These are phyloP conservation scores for Gastrophysa polygoni DNA, from an alignment of 2,888 invertebrate species.

Conservation along the genomic window DNA sequence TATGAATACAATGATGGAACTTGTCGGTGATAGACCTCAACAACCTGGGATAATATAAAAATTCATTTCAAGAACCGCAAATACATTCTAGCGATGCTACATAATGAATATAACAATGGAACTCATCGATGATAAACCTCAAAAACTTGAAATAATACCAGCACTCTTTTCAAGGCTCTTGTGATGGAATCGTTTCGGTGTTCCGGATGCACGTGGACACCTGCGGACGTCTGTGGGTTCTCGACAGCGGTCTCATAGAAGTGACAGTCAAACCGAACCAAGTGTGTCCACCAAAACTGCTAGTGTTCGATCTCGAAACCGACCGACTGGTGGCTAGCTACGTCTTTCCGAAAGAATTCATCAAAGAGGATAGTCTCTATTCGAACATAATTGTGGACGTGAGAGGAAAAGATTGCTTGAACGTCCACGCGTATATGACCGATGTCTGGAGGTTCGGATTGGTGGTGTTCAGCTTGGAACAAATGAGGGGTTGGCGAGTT, in stretches of 20 bases:
- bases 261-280: constrained; percentile 70
- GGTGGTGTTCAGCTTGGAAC: constrained; percentile 60
- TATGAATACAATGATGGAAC: too few relatives aligned
- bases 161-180: constrained; percentile 62
- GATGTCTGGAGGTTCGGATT: constrained; percentile 68
- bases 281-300: constrained; percentile 74
- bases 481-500: constrained; percentile 68
- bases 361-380: constrained; percentile 71
- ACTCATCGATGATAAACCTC: too few relatives aligned
- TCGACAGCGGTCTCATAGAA: constrained; percentile 80
- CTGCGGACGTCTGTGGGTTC: constrained; percentile 79
- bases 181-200: constrained; percentile 75
- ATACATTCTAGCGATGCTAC: too few relatives aligned
- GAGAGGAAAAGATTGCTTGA: constrained; percentile 63
- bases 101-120: too few relatives aligned
- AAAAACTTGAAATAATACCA: too few relatives aligned
- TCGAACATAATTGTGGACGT: constrained; percentile 72
- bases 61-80: too few relatives aligned
- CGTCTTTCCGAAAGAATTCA: constrained; percentile 68
- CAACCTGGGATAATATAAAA: too few relatives aligned
- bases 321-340: constrained; percentile 64
- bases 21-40: too few relatives aligned
- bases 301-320: constrained; percentile 73
- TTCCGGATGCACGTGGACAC: constrained; percentile 76
- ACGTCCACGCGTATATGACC: constrained; percentile 70